Conservation (phyloP, 1,140 invertebrate species). For the Drosophila kepulauana region DNA sequence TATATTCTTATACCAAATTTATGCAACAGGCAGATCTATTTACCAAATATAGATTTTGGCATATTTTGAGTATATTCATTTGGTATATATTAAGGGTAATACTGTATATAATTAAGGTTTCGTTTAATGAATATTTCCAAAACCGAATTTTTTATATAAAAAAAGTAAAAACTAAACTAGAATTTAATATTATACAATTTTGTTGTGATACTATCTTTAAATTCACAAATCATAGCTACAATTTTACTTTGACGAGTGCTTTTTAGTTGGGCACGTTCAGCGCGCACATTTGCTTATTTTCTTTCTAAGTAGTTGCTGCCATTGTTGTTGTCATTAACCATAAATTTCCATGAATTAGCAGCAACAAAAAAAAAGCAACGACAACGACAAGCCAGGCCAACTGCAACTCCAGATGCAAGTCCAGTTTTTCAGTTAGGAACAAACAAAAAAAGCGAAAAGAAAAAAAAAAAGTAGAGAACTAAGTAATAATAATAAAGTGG, state of each 20-base stretch:
- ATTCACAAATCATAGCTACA: too few relatives aligned
- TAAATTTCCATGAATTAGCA: slow-evolving; percentile 60
- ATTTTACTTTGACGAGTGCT: neutral
- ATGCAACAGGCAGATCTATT: too few relatives aligned
- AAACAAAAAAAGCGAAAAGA: slow-evolving; percentile 20
- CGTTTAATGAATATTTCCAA: too few relatives aligned
- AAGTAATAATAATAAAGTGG: slow-evolving; percentile 37
- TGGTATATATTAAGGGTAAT: too few relatives aligned
- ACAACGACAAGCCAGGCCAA: neutral
- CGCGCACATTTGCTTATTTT: slow-evolving; percentile 7
- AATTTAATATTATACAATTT: too few relatives aligned
- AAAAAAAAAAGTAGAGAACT: slow-evolving; percentile 6
- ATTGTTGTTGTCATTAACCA: slow-evolving; percentile 53
- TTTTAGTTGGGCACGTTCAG: neutral
- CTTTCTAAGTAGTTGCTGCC: slow-evolving; percentile 25
- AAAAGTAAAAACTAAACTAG: too few relatives aligned
- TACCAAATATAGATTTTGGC: too few relatives aligned
- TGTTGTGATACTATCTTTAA: too few relatives aligned
- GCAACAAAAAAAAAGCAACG: slow-evolving; percentile 11
- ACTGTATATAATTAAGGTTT: too few relatives aligned
- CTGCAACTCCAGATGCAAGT: slow-evolving; percentile 3
- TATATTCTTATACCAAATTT: too few relatives aligned
- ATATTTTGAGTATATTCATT: too few relatives aligned
- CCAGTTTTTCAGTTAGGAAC: slow-evolving; percentile 25
- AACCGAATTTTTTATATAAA: too few relatives aligned